Conservation (phyloP, 2,888 invertebrate species). For the Plemyria rubiginata region DNA sequence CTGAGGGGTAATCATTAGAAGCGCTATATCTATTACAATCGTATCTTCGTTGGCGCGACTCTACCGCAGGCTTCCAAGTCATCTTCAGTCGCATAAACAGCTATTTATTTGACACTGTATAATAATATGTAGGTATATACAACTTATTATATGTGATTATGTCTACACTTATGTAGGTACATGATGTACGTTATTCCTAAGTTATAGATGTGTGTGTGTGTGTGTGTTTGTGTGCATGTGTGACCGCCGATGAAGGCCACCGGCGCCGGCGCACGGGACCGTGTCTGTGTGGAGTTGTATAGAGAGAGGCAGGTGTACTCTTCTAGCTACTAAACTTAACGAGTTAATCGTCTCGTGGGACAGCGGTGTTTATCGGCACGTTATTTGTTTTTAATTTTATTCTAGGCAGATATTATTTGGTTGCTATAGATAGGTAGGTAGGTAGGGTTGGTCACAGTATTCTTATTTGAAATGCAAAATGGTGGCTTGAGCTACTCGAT, state of each 20-base stretch:
- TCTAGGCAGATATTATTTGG: conserved; percentile 65
- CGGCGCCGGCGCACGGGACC: not conserved
- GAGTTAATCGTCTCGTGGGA: not conserved
- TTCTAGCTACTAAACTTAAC: too few relatives aligned
- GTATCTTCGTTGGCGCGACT: too few relatives aligned
- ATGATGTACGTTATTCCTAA: not conserved
- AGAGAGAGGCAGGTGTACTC: too few relatives aligned
- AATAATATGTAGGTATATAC: not conserved
- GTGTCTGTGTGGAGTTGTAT: too few relatives aligned
- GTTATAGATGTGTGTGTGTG: not conserved
- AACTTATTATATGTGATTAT: not conserved
- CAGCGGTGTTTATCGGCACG: conserved; percentile 5
- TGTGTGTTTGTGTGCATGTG: conserved; percentile 15
- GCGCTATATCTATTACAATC: too few relatives aligned
- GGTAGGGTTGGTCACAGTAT: conserved; percentile 22
- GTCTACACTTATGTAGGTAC: conserved; percentile 5
- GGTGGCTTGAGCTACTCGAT: conserved; percentile 37
- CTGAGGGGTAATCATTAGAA: too few relatives aligned
- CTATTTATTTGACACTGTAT: not conserved
- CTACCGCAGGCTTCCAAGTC: too few relatives aligned
- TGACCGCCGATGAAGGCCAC: conserved; percentile 4
- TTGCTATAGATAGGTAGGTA: conserved; percentile 51
- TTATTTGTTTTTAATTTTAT: conserved; percentile 69
- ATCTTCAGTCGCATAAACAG: too few relatives aligned
- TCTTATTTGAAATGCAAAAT: conserved; percentile 43